A percentile compares a stretch with the other conserved stretches of the same genome.
phyloP scores from a whole-genome alignment of 2,113 vertebrate genomes.

The Mobula hypostoma region DNA sequence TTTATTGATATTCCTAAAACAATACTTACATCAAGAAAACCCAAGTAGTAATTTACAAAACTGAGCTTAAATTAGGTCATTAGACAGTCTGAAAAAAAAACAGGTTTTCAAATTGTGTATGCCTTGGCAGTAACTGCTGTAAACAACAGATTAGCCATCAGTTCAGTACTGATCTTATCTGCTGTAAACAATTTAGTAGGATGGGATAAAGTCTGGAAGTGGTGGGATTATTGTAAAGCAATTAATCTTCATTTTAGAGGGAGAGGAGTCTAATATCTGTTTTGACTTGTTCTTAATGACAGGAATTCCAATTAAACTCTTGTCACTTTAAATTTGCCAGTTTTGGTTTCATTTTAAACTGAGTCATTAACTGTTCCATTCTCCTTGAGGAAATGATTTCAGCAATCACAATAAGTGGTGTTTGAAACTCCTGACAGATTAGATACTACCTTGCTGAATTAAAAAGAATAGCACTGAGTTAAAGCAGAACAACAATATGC shows the following conservation, averaged over 20 bases:
- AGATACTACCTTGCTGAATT: neutral
- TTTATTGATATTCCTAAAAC: neutral
- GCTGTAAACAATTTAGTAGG: neutral
- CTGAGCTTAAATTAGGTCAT: no score
- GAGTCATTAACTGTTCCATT: neutral
- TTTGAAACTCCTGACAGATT: neutral
- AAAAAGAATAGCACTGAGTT: neutral
- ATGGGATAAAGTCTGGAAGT: neutral
- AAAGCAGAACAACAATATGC: neutral
- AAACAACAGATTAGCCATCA: no score
- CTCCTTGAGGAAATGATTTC: neutral
- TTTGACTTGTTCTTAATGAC: neutral
- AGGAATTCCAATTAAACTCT: neutral
- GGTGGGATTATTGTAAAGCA: neutral
- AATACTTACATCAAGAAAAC: neutral
- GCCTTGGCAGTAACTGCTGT: neutral
- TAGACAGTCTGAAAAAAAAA: neutral
- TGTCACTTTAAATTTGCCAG: neutral
- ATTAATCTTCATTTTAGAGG: slow-evolving; percentile 5
- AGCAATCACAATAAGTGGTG: neutral
- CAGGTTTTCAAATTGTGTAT: neutral
- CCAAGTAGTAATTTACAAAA: neutral
- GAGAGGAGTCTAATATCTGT: neutral
- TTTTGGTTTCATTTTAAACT: neutral
- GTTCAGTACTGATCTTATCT: neutral